Conservation (phyloP, 2,113 vertebrate species). For the Megaceryle maxima region DNA sequence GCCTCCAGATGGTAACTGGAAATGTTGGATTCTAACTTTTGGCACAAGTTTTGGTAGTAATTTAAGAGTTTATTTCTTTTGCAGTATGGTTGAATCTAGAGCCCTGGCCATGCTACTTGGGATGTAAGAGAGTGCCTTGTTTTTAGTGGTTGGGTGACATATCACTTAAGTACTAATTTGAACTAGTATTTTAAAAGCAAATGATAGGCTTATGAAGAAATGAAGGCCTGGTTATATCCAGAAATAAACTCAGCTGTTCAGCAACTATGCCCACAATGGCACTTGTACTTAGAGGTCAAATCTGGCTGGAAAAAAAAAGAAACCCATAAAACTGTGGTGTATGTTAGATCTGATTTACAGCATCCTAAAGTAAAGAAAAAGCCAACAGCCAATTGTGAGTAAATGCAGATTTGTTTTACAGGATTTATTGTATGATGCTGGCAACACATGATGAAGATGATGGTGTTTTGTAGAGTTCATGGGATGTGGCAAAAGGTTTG, state of each 20-base stretch:
- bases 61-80: neutral
- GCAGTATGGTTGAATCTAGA: neutral
- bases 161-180: neutral
- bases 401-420: constrained; percentile 12
- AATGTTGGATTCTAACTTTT: neutral
- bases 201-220: constrained; percentile 31
- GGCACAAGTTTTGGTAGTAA: neutral
- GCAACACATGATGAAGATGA: neutral
- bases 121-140: neutral
- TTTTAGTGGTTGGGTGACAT: constrained; percentile 35
- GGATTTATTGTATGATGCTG: neutral
- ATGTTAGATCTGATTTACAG: neutral
- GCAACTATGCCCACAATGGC: neutral
- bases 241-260: constrained; percentile 38
- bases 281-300: neutral
- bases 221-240: constrained; percentile 8
- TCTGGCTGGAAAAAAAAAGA: neutral
- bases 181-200: constrained; percentile 5
- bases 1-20: neutral
- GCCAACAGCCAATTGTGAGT: neutral
- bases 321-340: neutral
- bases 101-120: neutral
- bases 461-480: neutral
- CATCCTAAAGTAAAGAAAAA: neutral
- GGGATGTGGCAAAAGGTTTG: neutral